Evolutionary conservation across 1,140 invertebrate genomes (phyloP).

Genomic region (Nasonia vitripennis): DNA sequence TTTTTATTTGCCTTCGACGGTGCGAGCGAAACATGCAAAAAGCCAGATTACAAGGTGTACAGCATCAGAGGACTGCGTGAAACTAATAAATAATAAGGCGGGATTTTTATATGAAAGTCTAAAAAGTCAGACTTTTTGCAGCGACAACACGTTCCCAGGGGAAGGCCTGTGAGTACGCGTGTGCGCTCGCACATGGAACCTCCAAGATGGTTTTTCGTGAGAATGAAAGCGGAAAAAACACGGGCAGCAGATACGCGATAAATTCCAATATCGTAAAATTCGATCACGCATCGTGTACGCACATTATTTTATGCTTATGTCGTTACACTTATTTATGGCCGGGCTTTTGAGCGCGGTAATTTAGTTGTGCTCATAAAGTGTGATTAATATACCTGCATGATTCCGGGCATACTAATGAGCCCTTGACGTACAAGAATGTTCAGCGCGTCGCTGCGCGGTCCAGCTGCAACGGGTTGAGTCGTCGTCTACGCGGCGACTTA

Average conservation of each 20-base stretch:
- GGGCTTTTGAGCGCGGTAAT: conserved; percentile 37
- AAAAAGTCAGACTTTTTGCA: neutral
- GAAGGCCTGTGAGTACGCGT: too few relatives aligned
- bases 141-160: too few relatives aligned
- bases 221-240: conserved; percentile 3
- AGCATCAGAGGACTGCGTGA: neutral
- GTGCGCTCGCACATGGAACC: neutral
- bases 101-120: neutral
- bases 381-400: conserved; percentile 44
- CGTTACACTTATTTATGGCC: conserved; percentile 45
- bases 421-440: conserved; percentile 6
- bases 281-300: conserved; percentile 27
- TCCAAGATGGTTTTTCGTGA: neutral
- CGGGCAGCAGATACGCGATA: conserved; percentile 32
- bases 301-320: conserved; percentile 39
- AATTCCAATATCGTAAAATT: conserved; percentile 49
- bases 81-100: conserved; percentile 27
- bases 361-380: conserved; percentile 41
- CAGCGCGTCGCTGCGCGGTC: neutral
- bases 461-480: neutral
- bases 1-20: neutral
- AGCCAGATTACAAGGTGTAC: conserved; percentile 18
- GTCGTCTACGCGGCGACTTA: neutral
- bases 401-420: conserved; percentile 47
- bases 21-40: neutral